Conservation (phyloP, 92 coral and sea anemone species). For the Actinernus sp. region DNA sequence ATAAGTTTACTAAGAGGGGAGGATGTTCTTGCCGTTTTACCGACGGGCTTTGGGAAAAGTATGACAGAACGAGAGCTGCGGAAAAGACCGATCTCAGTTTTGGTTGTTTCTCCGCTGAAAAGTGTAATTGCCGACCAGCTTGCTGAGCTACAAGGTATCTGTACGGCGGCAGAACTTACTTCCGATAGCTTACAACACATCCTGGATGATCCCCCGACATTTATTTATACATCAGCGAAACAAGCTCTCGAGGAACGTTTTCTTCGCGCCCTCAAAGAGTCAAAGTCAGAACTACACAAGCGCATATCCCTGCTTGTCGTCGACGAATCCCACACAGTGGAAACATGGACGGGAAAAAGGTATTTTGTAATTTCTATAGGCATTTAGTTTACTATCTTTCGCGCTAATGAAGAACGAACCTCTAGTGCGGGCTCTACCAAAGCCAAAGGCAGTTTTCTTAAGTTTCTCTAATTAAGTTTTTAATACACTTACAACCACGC, state of each 20-base stretch:
- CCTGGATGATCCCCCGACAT: constrained; percentile 3
- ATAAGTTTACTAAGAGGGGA: background rate
- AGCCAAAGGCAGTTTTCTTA: too few relatives aligned
- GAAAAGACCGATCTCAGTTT: background rate
- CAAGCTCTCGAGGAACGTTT: constrained; percentile 13
- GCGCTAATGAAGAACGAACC: too few relatives aligned
- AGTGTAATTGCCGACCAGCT: constrained; percentile 17
- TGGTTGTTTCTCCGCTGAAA: constrained; percentile 13
- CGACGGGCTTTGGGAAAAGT: constrained; percentile 23
- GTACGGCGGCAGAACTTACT: constrained; percentile 9
- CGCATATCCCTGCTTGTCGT: constrained; percentile 12
- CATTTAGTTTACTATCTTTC: too few relatives aligned
- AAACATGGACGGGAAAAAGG: constrained; percentile 41
- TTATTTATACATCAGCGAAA: constrained; percentile 29
- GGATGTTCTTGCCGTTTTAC: constrained; percentile 14
- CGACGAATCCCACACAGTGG: constrained; percentile 42
- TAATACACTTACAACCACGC: too few relatives aligned
- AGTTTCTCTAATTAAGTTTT: too few relatives aligned
- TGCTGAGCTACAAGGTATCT: constrained; percentile 3
- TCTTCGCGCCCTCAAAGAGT: constrained; percentile 5
- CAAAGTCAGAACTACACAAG: background rate
- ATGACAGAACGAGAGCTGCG: background rate
- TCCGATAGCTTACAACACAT: background rate
- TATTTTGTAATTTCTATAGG: too few relatives aligned
- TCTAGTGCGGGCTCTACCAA: too few relatives aligned